Evolutionary conservation across 2,888 invertebrate species (phyloP).

Genomic region (Trissoscelio sp.): DNA sequence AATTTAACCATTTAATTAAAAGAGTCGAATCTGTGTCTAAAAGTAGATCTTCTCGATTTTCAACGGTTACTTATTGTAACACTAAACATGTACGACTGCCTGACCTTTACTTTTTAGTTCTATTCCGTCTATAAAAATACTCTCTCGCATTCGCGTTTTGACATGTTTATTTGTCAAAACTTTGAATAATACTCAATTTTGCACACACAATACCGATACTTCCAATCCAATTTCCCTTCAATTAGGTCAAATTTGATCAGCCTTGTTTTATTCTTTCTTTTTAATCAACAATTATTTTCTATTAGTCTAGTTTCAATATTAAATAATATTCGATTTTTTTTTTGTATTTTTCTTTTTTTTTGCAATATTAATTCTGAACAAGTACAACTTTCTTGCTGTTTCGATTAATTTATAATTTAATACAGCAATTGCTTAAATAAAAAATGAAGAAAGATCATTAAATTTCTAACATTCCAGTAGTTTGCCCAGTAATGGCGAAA

Average conservation of each 20-base stretch:
- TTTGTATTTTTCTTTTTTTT: too few relatives aligned
- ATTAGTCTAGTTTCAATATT: too few relatives aligned
- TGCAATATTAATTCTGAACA: too few relatives aligned
- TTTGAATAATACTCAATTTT: conserved; percentile 25
- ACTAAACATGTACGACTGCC: conserved; percentile 34
- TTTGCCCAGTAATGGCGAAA: neutral
- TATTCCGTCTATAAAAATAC: conserved; percentile 49
- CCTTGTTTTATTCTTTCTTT: neutral
- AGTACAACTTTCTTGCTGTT: neutral
- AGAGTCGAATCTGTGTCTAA: conserved; percentile 31
- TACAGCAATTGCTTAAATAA: neutral
- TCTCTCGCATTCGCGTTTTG: conserved; percentile 27
- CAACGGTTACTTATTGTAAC: conserved; percentile 42
- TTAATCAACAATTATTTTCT: too few relatives aligned
- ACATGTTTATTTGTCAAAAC: conserved; percentile 47
- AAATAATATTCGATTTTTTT: too few relatives aligned
- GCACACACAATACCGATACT: conserved; percentile 6
- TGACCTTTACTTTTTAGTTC: conserved; percentile 58
- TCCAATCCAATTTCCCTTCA: neutral
- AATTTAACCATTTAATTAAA: conserved; percentile 32
- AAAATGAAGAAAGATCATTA: neutral
- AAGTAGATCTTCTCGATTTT: conserved; percentile 44
- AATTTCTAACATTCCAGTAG: neutral
- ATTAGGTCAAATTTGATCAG: neutral
- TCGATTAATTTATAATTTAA: neutral